Base-by-base conservation (phyloP, 2,888 invertebrate species). In the Folsomia manolachei region DNA sequence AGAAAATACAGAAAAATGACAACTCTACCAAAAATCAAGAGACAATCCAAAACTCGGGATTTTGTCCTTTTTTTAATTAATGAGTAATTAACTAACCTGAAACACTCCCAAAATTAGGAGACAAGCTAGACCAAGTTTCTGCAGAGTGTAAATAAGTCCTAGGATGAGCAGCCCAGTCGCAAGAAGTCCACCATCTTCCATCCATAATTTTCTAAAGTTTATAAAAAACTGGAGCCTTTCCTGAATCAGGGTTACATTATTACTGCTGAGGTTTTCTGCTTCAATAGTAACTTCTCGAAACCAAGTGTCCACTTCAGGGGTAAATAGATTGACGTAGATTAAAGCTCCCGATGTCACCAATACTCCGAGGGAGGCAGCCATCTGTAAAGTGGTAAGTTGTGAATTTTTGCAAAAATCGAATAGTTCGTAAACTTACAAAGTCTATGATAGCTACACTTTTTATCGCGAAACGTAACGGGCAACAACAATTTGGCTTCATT, bases 401-500 rank as follows among this genome's bases (percentile, higher is more conserved):
- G 19, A 4, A 14, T 56, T 19, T n/a, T 53, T 67, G 21, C 24
- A 21, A 39, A 23, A 23, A 51, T 23, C 24, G 51, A 63, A 63
- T n/a, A n/a, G n/a, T n/a, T n/a, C 18, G 23, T 51, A 53, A 19
- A 66, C 72, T 51, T 64, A 75, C 75, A 51, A 75, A 53, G 27
- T 75, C 72, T 18, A 75, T 52, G 14, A 75, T 11, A 0, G 72
- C 67, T 1, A 75, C 27, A 1, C 63, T 52, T 27, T 67, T 72
- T 2, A 75, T 51, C 1, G 69, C 72, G 21, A 25, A 19, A 23
- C 60, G 56, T 18, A 75, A 26, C 14, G 68, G 67, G 19, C 68
- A n/a, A 24, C 75, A 75, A 63, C 68, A 72, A 23, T 67, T 69
- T 52, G 75, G 71, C 39, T 68, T 68, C 53, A 70, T 70, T 62